Base-by-base conservation (phyloP, 2,888 invertebrate genomes). In the Lacanobia oleracea region DNA sequence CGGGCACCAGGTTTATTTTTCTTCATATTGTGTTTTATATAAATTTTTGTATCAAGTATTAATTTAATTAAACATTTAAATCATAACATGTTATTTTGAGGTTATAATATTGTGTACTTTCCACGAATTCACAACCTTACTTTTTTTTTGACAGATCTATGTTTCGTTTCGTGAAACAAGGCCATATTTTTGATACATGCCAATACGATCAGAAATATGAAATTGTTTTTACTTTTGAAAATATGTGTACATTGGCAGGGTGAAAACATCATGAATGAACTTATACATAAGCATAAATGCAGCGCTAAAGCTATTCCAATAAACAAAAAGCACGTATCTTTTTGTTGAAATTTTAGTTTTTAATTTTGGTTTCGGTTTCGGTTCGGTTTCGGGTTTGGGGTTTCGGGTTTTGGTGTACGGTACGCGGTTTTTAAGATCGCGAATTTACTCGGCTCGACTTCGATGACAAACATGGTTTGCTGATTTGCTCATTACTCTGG, bases 21-120 rank as follows among this genome's bases (percentile, higher is more conserved):
- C 83, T 93, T 95, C 91, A 93, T 93, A 86, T 83, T 88, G n/a
- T 67, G 27, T 72, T 67, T 61, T 60, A 2, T n/a, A 56, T 33
- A 37, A 43, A 33, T 10, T 3, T 18, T 61, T 56, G n/a, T n/a
- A 1, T 53, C 2, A 63, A 18, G 16, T n/a, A 21, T 57, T 33
- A 2, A 6, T 0, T 56, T 53, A 60, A 0, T 10, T 2, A 43
- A 56, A 33, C 1, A 48, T n/a, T 12, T 8, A 10, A 23, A 50
- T 2, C 14, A 33, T 12, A 67, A 63, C 12, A 64, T 51, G 23
- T 14, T 37, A 23, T 50, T 84, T 83, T 74, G 57, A 84, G 87
- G 86, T 85, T 87, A 81, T 83, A 86, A 79, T 54, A 50, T 57
- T 67, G 62, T 18, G 18, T 18, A 71, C 54, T 27, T 43, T 76